Percentiles rank a stretch among this genome's conserved stretches.
Conservation (phyloP, 1,140 invertebrate genomes). For the Danaus melanippus region DNA sequence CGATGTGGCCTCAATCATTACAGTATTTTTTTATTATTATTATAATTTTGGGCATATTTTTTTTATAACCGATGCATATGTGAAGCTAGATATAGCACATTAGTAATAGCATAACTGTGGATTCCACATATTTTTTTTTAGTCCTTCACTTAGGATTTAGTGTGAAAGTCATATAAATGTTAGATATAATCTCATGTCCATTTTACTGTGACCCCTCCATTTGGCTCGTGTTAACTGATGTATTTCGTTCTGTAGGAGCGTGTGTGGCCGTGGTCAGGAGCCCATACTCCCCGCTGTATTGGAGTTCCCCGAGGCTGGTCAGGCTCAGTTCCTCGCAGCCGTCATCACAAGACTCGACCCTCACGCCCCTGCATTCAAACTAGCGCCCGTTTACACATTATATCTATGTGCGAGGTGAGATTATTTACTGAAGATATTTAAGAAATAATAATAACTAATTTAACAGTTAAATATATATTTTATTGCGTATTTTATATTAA, state of each 20-base stretch:
- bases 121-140: too few species aligned
- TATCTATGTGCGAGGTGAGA: conserved; percentile 87
- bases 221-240: conserved; percentile 8
- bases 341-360: conserved; percentile 92
- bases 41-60: background rate
- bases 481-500: too few species aligned
- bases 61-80: background rate
- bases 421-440: background rate
- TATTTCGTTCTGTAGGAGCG: conserved; percentile 17
- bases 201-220: background rate
- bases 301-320: conserved; percentile 95
- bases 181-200: background rate
- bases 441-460: too few species aligned
- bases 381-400: conserved; percentile 95
- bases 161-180: too few species aligned
- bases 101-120: too few species aligned
- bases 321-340: conserved; percentile 90
- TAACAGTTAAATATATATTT: too few species aligned
- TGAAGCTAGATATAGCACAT: too few species aligned
- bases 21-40: too few species aligned
- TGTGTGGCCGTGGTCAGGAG: conserved; percentile 77
- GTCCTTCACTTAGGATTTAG: too few species aligned
- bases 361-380: conserved; percentile 85
- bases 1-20: too few species aligned
- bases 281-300: conserved; percentile 94